phyloP scores from a whole-genome alignment of 2,888 invertebrate species.

The Ennomos erosarius region DNA sequence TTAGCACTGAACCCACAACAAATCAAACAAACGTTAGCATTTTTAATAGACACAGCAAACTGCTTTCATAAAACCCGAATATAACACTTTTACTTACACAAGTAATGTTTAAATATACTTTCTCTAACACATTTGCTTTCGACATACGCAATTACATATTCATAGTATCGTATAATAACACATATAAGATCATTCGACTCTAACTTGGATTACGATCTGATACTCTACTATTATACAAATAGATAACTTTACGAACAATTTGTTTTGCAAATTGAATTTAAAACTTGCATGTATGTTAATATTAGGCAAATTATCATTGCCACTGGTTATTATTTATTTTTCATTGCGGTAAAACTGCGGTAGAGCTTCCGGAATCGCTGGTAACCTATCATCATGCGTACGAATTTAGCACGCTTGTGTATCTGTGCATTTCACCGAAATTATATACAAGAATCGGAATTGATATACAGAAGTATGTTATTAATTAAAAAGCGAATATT shows the following conservation, averaged over 20 bases:
- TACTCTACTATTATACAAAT: constrained; percentile 27
- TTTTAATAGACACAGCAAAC: neutral
- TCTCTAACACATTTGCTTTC: constrained; percentile 23
- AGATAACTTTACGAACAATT: constrained; percentile 23
- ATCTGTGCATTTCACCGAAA: constrained; percentile 50
- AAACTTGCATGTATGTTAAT: constrained; percentile 35
- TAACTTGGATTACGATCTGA: constrained; percentile 24
- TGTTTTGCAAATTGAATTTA: constrained; percentile 35
- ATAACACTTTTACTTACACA: constrained; percentile 25
- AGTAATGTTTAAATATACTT: constrained; percentile 22
- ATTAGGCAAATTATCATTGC: constrained; percentile 36
- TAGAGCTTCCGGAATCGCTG: constrained; percentile 21
- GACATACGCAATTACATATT: constrained; percentile 21
- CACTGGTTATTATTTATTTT: constrained; percentile 33
- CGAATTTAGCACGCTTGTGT: constrained; percentile 38
- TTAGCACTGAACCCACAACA: too few relatives aligned
- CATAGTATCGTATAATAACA: constrained; percentile 25
- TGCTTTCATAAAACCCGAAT: constrained; percentile 2
- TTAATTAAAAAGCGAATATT: constrained; percentile 58
- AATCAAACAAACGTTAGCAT: too few relatives aligned
- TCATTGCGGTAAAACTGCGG: constrained; percentile 38
- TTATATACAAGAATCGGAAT: constrained; percentile 54
- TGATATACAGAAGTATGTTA: constrained; percentile 55
- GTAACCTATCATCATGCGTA: constrained; percentile 43
- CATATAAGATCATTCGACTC: constrained; percentile 9